phyloP scores from a whole-genome alignment of 2,888 invertebrate genomes.

The Morpho deidamia region DNA sequence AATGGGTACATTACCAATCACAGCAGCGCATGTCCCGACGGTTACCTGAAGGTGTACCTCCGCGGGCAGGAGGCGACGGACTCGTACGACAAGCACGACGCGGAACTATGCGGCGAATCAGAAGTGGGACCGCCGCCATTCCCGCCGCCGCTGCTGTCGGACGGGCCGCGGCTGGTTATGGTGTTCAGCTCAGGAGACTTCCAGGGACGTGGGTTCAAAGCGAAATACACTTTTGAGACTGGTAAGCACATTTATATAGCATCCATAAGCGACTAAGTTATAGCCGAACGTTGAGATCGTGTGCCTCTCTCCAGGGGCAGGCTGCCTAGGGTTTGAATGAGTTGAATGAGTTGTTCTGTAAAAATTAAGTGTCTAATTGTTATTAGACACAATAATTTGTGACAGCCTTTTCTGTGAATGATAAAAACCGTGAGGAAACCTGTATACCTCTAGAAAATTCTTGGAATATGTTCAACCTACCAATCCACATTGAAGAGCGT shows the following conservation, averaged over 20 bases:
- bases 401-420: no score
- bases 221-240: conserved; percentile 90
- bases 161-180: conserved; percentile 95
- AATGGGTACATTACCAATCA: not conserved
- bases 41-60: conserved; percentile 92
- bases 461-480: no score
- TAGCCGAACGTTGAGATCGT: no score
- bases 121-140: conserved; percentile 57
- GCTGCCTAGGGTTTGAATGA: no score
- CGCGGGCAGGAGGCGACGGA: conserved; percentile 95
- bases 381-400: no score
- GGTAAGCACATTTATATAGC: conserved; percentile 64
- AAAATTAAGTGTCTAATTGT: no score
- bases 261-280: no score
- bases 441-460: no score
- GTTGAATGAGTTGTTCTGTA: no score
- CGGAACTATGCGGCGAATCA: conserved; percentile 91
- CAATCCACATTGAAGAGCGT: no score
- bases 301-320: no score
- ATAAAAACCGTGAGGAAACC: no score
- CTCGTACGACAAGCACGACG: conserved; percentile 95
- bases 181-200: conserved; percentile 96
- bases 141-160: conserved; percentile 90
- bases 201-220: conserved; percentile 94
- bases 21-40: conserved; percentile 87